These are phyloP conservation scores for Smutsia temminckii DNA, from an alignment of 2,797 vertebrate species.

Conservation along the genomic window DNA sequence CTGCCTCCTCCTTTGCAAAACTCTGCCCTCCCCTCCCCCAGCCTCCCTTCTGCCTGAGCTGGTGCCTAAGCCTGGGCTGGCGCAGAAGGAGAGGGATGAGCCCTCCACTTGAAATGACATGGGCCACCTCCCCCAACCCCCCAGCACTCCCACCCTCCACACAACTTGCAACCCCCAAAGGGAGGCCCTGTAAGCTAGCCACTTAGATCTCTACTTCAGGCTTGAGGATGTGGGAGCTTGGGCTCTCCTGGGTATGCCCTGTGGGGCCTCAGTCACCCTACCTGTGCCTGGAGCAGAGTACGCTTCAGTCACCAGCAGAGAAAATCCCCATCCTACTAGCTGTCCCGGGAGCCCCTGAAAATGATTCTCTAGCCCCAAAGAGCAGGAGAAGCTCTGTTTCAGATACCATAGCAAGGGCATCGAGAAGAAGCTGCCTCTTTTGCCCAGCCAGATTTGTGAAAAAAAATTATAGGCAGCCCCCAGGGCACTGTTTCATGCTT, in stretches of 20 bases:
- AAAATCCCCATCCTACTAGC: background rate
- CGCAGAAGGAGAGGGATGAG: slow-evolving; percentile 15
- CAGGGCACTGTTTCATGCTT: background rate
- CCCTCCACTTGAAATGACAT: background rate
- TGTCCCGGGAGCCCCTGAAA: background rate
- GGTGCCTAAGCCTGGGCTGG: slow-evolving; percentile 4
- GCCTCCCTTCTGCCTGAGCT: background rate
- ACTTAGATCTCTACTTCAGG: background rate
- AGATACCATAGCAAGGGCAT: background rate
- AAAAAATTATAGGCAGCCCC: background rate
- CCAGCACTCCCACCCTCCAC: background rate
- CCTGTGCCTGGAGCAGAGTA: background rate
- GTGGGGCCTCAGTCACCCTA: background rate
- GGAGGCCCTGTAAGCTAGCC: background rate
- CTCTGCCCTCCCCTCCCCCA: slow-evolving; percentile 54
- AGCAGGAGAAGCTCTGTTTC: background rate
- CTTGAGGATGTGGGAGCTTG: background rate
- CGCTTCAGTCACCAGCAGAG: no score
- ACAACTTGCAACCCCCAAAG: background rate
- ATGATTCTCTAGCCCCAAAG: background rate
- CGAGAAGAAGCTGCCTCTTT: background rate
- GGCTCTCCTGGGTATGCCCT: background rate
- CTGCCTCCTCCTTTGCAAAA: slow-evolving; percentile 68
- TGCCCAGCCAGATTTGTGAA: background rate
- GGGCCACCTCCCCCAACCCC: background rate